phyloP scores from a whole-genome alignment of 2,113 vertebrate species.

The Haemorhous mexicanus region DNA sequence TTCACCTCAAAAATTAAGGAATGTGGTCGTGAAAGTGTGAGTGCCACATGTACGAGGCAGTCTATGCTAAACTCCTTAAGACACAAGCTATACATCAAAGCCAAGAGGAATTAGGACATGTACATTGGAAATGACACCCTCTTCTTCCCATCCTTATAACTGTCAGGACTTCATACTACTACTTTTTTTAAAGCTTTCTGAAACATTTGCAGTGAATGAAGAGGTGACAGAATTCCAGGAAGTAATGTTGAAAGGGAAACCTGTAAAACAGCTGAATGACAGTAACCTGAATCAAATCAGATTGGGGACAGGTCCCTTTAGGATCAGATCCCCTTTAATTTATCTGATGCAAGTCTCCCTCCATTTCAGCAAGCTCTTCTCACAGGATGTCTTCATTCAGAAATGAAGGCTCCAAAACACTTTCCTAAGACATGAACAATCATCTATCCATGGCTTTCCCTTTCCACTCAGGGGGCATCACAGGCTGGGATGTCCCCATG shows the following conservation, averaged over 20 bases:
- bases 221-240: slow-evolving; percentile 22
- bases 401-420: neutral
- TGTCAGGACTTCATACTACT: neutral
- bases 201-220: slow-evolving; percentile 3
- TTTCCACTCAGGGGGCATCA: neutral
- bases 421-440: neutral
- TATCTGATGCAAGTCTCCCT: neutral
- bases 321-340: slow-evolving; percentile 7
- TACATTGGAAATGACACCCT: neutral
- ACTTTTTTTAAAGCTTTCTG: neutral
- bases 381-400: neutral
- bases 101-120: neutral
- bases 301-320: neutral
- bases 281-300: slow-evolving; percentile 24
- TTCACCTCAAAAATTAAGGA: neutral
- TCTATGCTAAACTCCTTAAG: neutral
- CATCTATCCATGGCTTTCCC: neutral
- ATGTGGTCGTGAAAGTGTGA: neutral
- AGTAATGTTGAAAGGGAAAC: neutral
- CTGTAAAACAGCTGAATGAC: slow-evolving; percentile 14
- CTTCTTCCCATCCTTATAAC: neutral
- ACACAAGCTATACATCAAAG: slow-evolving; percentile 25
- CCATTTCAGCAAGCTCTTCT: neutral
- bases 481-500: neutral
- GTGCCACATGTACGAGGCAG: neutral